Evolutionary conservation across 2,888 invertebrate genomes (phyloP), one percentile per base, ranked within the genome.

Genomic region (Andrena bicolor): DNA sequence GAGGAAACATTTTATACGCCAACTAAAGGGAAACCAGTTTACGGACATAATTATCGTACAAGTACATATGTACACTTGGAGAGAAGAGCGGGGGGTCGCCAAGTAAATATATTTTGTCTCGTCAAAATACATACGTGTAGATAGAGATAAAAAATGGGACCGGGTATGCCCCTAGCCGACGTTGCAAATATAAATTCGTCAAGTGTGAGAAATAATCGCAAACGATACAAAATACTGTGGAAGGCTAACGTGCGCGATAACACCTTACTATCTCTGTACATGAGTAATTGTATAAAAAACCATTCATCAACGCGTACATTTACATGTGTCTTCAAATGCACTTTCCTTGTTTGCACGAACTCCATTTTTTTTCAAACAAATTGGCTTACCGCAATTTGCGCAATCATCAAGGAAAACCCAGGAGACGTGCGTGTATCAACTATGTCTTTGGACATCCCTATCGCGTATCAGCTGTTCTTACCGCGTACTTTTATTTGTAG

Each of bases 271-370:
- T 6, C 10, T n/a, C 30, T 32, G 2, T 61, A 20, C n/a, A 61
- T 5, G 41, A 41, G 13, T 41, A 16, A 8, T 16, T 13, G 23
- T 28, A 10, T 13, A 66, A 28, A 3, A n/a, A 49, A 49, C 4
- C 28, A 48, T 28, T 49, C 28, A 53, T 68, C 16, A 32, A 30
- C 2, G 23, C 2, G 16, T 16, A 10, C 28, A 16, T 41, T n/a
- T 48, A 41, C 41, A 16, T 41, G 16, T 41, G 28, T 6, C 16
- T 32, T 28, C 41, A 6, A 20, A 35, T 6, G 3, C 8, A 26
- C 56, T 76, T 72, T 72, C 73, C 76, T 72, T 58, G 8, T 73
- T 72, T 76, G 64, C 35, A 10, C 6, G 0, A 20, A 56, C 49
- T 8, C n/a, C 16, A 1, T 16, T 41, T 26, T 20, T 13, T 8